Percentiles rank a stretch among this genome's conserved stretches.
phyloP scores from a whole-genome alignment of 2,113 vertebrate genomes.

The Corynorhinus townsendii region DNA sequence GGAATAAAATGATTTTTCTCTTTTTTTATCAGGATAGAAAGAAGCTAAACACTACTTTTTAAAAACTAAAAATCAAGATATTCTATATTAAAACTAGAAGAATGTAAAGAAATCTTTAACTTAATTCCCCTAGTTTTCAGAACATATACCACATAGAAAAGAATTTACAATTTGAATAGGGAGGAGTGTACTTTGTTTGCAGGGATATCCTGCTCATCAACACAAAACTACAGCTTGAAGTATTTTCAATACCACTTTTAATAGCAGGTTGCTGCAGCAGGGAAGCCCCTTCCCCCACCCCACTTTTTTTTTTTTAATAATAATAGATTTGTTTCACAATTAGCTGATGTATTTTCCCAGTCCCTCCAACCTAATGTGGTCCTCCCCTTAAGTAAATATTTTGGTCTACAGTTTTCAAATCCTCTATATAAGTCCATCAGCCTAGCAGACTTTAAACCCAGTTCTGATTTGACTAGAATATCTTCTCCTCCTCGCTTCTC shows the following conservation, averaged over 20 bases:
- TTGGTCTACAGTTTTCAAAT: not conserved
- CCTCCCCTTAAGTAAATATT: not conserved
- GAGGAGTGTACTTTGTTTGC: not conserved
- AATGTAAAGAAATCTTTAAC: not conserved
- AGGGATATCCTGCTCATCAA: not conserved
- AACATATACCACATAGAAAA: not conserved
- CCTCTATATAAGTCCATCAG: not conserved
- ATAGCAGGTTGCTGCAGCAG: not conserved
- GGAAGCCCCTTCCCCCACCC: not conserved
- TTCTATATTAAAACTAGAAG: not conserved
- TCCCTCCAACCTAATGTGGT: not conserved
- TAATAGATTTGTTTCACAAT: not conserved
- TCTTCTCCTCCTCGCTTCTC: not conserved
- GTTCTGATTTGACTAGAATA: not conserved
- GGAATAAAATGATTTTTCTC: not conserved
- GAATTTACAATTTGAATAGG: not conserved
- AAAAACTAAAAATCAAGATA: conserved; percentile 15
- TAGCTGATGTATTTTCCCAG: not conserved
- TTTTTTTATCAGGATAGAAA: not conserved
- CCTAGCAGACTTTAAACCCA: not conserved
- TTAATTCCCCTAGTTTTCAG: not conserved
- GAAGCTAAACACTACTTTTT: not conserved
- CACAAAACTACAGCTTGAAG: not conserved
- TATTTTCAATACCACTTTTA: not conserved
- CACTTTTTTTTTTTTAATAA: not conserved